These are phyloP conservation scores for Venustoraphidia nigricollis DNA, from an alignment of 2,888 invertebrate species.

Conservation along the genomic window DNA sequence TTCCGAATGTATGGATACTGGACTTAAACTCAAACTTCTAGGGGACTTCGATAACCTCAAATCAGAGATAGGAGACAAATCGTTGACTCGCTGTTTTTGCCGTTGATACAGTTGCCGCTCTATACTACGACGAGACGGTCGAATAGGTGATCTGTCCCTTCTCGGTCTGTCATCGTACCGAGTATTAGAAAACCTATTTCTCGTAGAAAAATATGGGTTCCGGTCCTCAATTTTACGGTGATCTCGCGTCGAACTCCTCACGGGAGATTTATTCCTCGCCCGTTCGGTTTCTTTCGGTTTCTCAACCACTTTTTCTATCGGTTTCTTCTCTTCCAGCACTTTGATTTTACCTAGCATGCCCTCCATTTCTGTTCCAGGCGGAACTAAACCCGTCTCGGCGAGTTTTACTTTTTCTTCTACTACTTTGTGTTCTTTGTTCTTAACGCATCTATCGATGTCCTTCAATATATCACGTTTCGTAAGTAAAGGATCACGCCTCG, in stretches of 20 bases:
- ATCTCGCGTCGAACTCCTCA: no score
- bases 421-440: constrained; percentile 25
- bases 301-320: constrained; percentile 1
- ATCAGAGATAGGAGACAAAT: constrained; percentile 8
- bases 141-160: no score
- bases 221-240: not conserved
- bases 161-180: not conserved
- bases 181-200: not conserved
- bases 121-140: not conserved
- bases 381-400: constrained; percentile 29
- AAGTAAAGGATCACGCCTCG: constrained; percentile 27
- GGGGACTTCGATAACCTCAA: constrained; percentile 3
- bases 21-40: constrained; percentile 4
- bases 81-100: constrained; percentile 3
- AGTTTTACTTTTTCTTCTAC: constrained; percentile 25
- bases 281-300: constrained; percentile 5
- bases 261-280: constrained; percentile 1
- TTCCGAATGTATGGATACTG: constrained; percentile 8
- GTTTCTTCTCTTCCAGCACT: constrained; percentile 7
- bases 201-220: not conserved
- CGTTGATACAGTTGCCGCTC: constrained; percentile 3
- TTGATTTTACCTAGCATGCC: constrained; percentile 5
- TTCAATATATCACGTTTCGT: constrained; percentile 26
- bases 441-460: constrained; percentile 26
- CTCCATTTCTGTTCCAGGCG: constrained; percentile 31